Evolutionary conservation across 1,140 invertebrate genomes (phyloP).

Genomic region (Galendromus occidentalis): DNA sequence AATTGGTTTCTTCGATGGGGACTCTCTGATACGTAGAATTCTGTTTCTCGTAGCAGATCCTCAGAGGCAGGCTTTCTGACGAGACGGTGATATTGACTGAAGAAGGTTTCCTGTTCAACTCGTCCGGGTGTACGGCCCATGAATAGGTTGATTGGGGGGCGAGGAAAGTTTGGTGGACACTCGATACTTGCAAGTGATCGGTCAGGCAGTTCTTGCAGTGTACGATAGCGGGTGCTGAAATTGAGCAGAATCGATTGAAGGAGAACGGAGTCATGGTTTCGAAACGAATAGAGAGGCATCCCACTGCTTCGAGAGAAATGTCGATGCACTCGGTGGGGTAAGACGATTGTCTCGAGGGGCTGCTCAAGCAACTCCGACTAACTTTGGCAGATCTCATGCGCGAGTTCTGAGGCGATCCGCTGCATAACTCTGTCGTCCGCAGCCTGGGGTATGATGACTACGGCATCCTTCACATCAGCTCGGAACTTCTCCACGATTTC

Average conservation of each 20-base stretch:
- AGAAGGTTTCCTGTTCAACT: not conserved
- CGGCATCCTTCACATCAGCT: not conserved
- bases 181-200: conserved; percentile 1
- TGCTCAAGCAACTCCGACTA: not conserved
- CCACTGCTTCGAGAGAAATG: no score
- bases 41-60: not conserved
- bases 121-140: conserved; percentile 1
- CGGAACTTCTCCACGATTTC: conserved; percentile 6
- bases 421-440: not conserved
- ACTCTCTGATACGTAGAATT: not conserved
- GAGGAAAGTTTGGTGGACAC: not conserved
- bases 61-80: not conserved
- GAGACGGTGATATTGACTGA: not conserved
- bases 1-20: not conserved
- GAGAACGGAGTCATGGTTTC: not conserved
- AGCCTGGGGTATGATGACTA: not conserved
- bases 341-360: no score
- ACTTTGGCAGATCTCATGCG: conserved; percentile 9
- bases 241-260: not conserved
- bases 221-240: not conserved
- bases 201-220: not conserved
- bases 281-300: no score
- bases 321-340: no score
- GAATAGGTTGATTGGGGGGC: not conserved
- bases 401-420: not conserved